Base-by-base conservation (phyloP, 2,797 vertebrate genomes). In the Falco concolor region DNA sequence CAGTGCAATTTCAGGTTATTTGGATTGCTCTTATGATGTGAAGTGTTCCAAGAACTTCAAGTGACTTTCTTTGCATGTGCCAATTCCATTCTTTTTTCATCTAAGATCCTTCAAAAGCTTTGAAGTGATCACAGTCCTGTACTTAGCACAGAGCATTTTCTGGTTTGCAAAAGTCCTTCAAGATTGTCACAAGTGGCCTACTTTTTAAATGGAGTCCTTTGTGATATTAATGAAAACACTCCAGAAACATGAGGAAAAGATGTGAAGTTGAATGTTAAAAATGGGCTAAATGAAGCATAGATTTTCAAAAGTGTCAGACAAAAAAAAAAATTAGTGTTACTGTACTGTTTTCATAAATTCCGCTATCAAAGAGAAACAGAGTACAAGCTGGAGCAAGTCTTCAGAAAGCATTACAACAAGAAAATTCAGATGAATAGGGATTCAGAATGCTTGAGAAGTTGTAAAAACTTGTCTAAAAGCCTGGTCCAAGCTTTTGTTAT, bases 101-200 rank as follows among this genome's bases (percentile, higher is more conserved):
- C 80, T 88, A 12, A 82, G 89, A 91, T 76, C 79, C 87, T 97
- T 94, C 84, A 96, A 86, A 96, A 70, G n/a, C 88, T 95, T 89
- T 96, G 91, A 97, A 97, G 96, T 96, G 82, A 65, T 74, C 56
- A 34, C 80, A 44, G 36, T 93, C 54, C 74, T 75, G 27, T 83
- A 59, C 78, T 96, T 83, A 80, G 76, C 84, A 76, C 8, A 81
- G 87, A 94, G 65, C 50, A 56, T 44, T 77, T 96, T 96, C 90
- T 79, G 70, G 63, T 96, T 94, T 88, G 74, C 84, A 76, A 65
- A 95, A 94, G 76, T 77, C 77, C 91, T 96, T 96, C 88, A 89
- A 79, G 84, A 77, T 6, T 56, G 40, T 87, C 52, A 79, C 44
- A 84, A 91, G 85, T 91, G 79, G 89, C 49, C 80, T 56, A 81